Conservation (phyloP, 2,888 invertebrate genomes). For the Leucozona laternaria region DNA sequence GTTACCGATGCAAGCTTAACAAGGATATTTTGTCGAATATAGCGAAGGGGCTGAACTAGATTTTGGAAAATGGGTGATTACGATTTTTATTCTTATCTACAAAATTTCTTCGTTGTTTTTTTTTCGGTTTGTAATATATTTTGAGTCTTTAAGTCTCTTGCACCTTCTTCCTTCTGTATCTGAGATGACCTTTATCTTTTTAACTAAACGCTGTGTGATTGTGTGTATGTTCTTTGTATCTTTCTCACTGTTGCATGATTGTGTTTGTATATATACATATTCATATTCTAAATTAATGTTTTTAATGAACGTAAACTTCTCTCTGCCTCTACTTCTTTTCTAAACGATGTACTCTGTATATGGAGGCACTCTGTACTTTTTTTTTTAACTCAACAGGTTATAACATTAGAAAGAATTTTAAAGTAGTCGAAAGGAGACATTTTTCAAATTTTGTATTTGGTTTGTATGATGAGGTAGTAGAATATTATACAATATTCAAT, state of each 20-base stretch:
- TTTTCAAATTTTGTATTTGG: not conserved
- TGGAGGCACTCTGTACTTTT: no score
- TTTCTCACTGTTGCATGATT: constrained; percentile 32
- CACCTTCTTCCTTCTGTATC: constrained; percentile 2
- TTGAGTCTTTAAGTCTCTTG: constrained; percentile 1
- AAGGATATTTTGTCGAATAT: constrained; percentile 2
- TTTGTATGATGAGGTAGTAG: not conserved
- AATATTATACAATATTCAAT: not conserved
- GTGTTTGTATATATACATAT: not conserved
- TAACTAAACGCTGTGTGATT: not conserved
- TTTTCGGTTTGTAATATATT: not conserved
- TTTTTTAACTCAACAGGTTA: constrained; percentile 33
- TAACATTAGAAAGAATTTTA: not conserved
- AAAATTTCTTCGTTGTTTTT: constrained; percentile 15
- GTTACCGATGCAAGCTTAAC: constrained; percentile 2
- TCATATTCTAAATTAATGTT: constrained; percentile 15
- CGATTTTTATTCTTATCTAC: constrained; percentile 30
- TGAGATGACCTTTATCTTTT: constrained; percentile 5
- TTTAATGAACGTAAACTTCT: constrained; percentile 3
- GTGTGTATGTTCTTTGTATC: constrained; percentile 8
- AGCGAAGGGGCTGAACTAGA: constrained; percentile 15
- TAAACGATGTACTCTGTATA: not conserved
- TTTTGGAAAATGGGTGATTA: constrained; percentile 70
- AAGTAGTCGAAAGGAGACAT: not conserved
- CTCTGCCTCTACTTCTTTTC: not conserved